phyloP scores from a whole-genome alignment of 2,888 invertebrate species.

The Yponomeuta plumbellus region DNA sequence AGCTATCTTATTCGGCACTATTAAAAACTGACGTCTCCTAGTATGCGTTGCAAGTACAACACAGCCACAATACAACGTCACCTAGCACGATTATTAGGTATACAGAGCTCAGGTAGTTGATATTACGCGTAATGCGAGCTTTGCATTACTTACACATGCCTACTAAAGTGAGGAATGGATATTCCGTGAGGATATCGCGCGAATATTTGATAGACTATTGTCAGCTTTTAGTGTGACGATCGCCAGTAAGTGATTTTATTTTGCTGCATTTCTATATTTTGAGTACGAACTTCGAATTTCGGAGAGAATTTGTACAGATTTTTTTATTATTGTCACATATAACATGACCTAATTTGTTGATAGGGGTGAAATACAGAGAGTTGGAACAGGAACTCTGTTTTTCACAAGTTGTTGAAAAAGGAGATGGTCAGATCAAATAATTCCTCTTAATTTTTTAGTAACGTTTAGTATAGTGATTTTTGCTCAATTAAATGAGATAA shows the following conservation, averaged over 20 bases:
- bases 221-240: background rate
- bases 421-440: background rate
- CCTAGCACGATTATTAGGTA: too few species aligned
- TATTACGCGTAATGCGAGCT: too few species aligned
- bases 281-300: background rate
- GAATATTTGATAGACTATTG: background rate
- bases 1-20: too few species aligned
- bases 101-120: too few species aligned
- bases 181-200: background rate
- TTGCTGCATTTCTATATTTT: background rate
- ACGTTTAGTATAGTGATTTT: too few species aligned
- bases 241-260: background rate
- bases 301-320: background rate
- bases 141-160: too few species aligned
- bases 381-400: background rate
- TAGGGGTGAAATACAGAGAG: background rate
- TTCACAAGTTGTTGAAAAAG: background rate
- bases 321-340: background rate
- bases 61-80: too few species aligned
- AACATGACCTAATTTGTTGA: background rate
- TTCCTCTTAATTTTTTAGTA: too few species aligned
- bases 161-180: background rate
- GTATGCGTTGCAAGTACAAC: too few species aligned
- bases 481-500: too few species aligned
- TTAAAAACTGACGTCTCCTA: too few species aligned